Percentiles rank a stretch among this genome's conserved stretches.
Conservation (phyloP, 2,797 vertebrate species). For the Danio kyathit region DNA sequence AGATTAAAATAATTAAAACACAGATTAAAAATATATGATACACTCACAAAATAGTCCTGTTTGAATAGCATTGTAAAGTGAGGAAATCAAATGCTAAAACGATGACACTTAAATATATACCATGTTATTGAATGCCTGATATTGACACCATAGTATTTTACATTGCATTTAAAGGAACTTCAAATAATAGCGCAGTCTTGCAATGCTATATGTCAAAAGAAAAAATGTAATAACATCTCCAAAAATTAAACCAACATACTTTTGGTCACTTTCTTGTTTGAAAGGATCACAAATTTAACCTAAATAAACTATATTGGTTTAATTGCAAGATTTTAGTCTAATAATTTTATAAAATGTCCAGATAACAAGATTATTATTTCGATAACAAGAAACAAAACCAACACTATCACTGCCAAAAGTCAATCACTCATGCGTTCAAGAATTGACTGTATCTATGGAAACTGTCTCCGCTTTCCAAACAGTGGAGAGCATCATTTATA, state of each 20-base stretch:
- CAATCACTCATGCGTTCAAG: background rate
- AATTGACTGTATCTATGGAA: conserved; percentile 44
- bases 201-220: background rate
- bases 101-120: too few relatives aligned
- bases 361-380: background rate
- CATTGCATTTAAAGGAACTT: background rate
- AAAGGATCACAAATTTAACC: background rate
- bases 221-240: background rate
- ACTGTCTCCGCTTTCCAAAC: conserved; percentile 28
- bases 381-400: background rate
- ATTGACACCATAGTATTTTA: background rate
- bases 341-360: background rate
- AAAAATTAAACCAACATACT: too few relatives aligned
- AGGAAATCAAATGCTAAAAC: background rate
- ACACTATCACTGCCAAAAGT: background rate
- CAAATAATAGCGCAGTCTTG: background rate
- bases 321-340: background rate
- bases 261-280: background rate
- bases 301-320: background rate
- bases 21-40: background rate
- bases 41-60: background rate
- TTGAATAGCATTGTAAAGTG: background rate
- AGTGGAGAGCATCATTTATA: conserved; percentile 15
- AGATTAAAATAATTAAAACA: background rate
- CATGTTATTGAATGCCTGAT: background rate